Conservation (phyloP, 2,888 invertebrate species). For the Catocala fraxini region DNA sequence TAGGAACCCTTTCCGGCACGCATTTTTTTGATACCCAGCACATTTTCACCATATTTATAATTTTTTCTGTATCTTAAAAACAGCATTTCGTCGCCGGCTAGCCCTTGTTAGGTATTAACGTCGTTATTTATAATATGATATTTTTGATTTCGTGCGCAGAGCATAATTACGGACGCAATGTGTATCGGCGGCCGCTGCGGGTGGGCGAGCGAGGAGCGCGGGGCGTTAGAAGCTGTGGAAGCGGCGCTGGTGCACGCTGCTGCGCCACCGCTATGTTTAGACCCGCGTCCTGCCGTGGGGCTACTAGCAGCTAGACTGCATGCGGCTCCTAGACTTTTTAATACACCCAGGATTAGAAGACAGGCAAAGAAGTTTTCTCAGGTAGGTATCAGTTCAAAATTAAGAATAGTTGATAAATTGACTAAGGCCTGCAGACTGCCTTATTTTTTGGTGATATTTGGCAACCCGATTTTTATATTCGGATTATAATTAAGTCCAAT, state of each 20-base stretch:
- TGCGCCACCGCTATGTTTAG: slow-evolving; percentile 95
- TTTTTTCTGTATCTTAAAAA: too few relatives aligned
- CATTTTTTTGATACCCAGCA: too few relatives aligned
- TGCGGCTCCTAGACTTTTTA: slow-evolving; percentile 91
- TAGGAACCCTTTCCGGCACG: too few relatives aligned
- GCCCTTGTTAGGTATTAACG: too few relatives aligned
- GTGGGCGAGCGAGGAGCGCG: slow-evolving; percentile 92
- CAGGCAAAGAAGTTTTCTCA: slow-evolving; percentile 94
- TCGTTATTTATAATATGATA: too few relatives aligned
- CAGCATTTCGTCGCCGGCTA: too few relatives aligned
- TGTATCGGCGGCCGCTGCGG: slow-evolving; percentile 85
- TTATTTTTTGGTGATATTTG: too few relatives aligned
- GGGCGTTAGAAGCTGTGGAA: slow-evolving; percentile 90
- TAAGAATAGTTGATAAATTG: too few relatives aligned
- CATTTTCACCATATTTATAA: too few relatives aligned
- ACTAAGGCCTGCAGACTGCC: too few relatives aligned
- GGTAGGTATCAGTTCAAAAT: slow-evolving; percentile 67
- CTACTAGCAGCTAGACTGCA: slow-evolving; percentile 92
- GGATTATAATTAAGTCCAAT: too few relatives aligned
- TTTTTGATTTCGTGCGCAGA: slow-evolving; percentile 68
- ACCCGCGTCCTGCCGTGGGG: slow-evolving; percentile 94
- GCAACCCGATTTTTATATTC: too few relatives aligned
- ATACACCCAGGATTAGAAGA: slow-evolving; percentile 91
- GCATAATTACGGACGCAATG: slow-evolving; percentile 89
- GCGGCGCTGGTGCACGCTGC: slow-evolving; percentile 95